Conservation (phyloP, 2,113 vertebrate species). For the Nerophis lumbriciformis region DNA sequence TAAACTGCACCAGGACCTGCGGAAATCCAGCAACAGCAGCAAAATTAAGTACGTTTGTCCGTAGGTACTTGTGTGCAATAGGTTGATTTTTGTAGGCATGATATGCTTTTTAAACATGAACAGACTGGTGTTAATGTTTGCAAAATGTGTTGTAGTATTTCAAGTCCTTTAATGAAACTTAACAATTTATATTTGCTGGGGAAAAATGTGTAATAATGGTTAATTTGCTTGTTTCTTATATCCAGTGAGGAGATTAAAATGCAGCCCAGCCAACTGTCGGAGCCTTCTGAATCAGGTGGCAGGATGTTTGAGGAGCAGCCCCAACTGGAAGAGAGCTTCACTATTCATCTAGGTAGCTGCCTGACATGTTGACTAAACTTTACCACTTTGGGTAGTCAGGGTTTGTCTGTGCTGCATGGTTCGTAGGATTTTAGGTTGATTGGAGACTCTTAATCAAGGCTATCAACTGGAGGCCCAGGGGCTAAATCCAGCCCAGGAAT, state of each 20-base stretch:
- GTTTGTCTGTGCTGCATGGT: too few relatives aligned
- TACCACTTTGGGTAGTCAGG: background rate
- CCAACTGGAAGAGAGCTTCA: constrained; percentile 96
- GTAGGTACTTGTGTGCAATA: background rate
- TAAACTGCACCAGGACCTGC: constrained; percentile 91
- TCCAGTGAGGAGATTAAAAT: constrained; percentile 94
- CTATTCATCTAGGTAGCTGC: constrained; percentile 95
- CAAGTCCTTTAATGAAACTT: background rate
- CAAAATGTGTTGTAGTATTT: background rate
- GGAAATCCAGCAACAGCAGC: constrained; percentile 93
- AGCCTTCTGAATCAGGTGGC: constrained; percentile 75
- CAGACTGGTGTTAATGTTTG: background rate
- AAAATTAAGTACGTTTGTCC: constrained; percentile 76
- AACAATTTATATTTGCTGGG: background rate
- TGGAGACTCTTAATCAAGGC: too few relatives aligned
- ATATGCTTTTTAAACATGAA: too few relatives aligned
- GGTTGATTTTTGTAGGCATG: background rate
- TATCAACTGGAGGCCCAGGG: too few relatives aligned
- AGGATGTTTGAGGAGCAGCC: constrained; percentile 89
- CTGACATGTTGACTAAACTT: background rate
- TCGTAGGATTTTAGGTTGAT: too few relatives aligned
- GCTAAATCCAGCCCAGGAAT: too few relatives aligned
- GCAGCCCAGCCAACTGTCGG: constrained; percentile 82
- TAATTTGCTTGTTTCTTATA: constrained; percentile 37
- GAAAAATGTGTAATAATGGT: background rate